Evolutionary conservation across 2,888 invertebrate species (phyloP).

Genomic region (Xanthorhoe spadicearia): DNA sequence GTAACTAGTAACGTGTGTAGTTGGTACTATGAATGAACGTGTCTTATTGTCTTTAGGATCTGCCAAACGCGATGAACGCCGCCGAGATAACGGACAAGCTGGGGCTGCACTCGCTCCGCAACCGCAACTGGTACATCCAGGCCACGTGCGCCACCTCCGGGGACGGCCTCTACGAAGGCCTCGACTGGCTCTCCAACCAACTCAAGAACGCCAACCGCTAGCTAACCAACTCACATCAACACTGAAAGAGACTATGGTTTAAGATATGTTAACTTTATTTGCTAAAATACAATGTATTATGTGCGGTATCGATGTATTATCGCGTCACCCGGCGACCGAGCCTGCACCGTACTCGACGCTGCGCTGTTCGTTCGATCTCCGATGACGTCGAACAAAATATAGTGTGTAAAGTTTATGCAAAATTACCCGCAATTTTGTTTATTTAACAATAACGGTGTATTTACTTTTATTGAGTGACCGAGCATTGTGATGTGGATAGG

Average conservation of each 20-base stretch:
- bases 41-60: constrained; percentile 87
- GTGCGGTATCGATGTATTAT: constrained; percentile 81
- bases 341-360: constrained; percentile 58
- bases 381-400: constrained; percentile 81
- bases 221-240: constrained; percentile 74
- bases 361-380: constrained; percentile 74
- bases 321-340: constrained; percentile 75
- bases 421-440: constrained; percentile 76
- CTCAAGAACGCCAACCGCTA: constrained; percentile 99
- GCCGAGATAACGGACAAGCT: constrained; percentile 99
- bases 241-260: constrained; percentile 84
- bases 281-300: constrained; percentile 84
- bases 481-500: constrained; percentile 84
- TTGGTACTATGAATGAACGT: neutral
- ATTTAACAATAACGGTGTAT: constrained; percentile 68
- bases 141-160: constrained; percentile 99
- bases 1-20: neutral
- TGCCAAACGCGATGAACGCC: constrained; percentile 99
- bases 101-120: constrained; percentile 98
- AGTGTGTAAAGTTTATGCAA: constrained; percentile 80
- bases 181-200: constrained; percentile 99
- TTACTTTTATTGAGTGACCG: constrained; percentile 71
- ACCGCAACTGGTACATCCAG: constrained; percentile 99
- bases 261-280: constrained; percentile 85
- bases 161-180: constrained; percentile 99